Base-by-base conservation (phyloP, 2,797 vertebrate genomes). In the Brachyrhaphis roseni region DNA sequence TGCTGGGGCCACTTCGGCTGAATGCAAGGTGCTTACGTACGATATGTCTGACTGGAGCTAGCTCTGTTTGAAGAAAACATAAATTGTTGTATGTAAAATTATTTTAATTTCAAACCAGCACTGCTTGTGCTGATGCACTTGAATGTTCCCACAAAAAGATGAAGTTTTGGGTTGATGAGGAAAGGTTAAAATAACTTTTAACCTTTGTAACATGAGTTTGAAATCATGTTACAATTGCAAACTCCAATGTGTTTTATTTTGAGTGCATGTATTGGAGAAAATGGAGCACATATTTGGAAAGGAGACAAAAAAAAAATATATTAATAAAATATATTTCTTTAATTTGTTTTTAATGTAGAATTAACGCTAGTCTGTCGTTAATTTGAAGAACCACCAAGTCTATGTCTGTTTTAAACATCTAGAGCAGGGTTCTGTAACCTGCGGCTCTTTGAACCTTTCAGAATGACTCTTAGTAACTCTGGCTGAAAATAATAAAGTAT, bases 1-100 rank as follows among this genome's bases (percentile, higher is more conserved):
- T 88, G 1, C 94, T 99, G 0, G 98, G 98, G 53, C 98, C 98
- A 0, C 10, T 98, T 20, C 96, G 92, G 18, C 96, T 99, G 36
- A 97, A 94, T 1, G 0, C 94, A 83, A 96, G 93, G 98, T 99
- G 94, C 78, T 46, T 8, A 45, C n/a, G 2, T 28, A 45, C 16
- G 15, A 46, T 20, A 8, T 66, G 34, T 36, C 34, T 39, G 62
- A 66, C 20, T 13, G 23, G 64, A 68, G 64, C 36, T 13, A 10
- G 13, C 41, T 70, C 34, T 70, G 34, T 26, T 39, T 43, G 39
- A 43, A 43, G 39, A 6, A 70, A 71, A 1, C 28, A 8, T 7
- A 20, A 66, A 20, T 39, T 66, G 62, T 39, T 39, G 64, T 39
- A 41, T 26, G 36, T 3, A 15, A 41, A 26, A n/a, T 13, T 5